These are phyloP conservation scores for Notothenia rossii DNA, from an alignment of 2,113 vertebrate species.

Conservation along the genomic window DNA sequence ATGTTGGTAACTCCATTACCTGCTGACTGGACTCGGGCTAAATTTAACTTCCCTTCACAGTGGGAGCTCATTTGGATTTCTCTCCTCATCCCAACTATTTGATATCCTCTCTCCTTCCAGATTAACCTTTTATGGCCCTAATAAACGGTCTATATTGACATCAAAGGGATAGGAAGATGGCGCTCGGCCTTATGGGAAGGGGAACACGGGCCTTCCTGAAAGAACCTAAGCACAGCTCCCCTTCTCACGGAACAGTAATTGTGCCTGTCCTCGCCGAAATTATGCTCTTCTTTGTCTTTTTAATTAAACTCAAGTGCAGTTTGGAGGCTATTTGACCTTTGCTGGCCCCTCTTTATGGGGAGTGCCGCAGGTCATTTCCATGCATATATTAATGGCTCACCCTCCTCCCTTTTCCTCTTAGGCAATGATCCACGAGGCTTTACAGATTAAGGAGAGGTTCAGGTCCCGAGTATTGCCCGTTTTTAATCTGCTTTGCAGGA, in stretches of 20 bases:
- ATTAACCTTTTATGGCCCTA: constrained; percentile 81
- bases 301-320: constrained; percentile 84
- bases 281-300: constrained; percentile 83
- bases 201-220: constrained; percentile 50
- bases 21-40: constrained; percentile 61
- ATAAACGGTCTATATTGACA: constrained; percentile 81
- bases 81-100: constrained; percentile 57
- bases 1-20: constrained; percentile 68
- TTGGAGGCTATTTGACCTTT: constrained; percentile 84
- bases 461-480: constrained; percentile 42
- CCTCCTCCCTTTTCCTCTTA: constrained; percentile 54
- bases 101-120: constrained; percentile 75
- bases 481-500: constrained; percentile 60
- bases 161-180: constrained; percentile 78
- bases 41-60: constrained; percentile 58
- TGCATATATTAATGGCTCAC: constrained; percentile 83
- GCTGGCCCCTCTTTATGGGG: constrained; percentile 74
- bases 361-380: constrained; percentile 81
- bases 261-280: constrained; percentile 68
- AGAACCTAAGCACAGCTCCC: constrained; percentile 43
- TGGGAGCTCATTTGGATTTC: constrained; percentile 55
- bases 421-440: constrained; percentile 72
- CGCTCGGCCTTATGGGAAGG: constrained; percentile 68
- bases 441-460: constrained; percentile 76
- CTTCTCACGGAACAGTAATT: constrained; percentile 61